Conservation (phyloP, 2,113 vertebrate genomes). For the Lathamus discolor region DNA sequence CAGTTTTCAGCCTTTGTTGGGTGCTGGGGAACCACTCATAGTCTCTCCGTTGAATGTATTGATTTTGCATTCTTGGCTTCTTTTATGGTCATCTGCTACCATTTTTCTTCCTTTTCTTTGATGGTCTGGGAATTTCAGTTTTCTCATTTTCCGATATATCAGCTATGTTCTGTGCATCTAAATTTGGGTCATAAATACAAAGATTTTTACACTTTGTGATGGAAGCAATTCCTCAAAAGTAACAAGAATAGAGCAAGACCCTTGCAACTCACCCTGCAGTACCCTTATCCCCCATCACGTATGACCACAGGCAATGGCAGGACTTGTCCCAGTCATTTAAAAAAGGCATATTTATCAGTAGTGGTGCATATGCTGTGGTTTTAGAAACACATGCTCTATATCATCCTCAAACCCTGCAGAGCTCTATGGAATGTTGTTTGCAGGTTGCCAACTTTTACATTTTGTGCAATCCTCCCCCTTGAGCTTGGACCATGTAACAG, state of each 20-base stretch:
- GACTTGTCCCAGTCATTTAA: not conserved
- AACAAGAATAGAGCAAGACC: not conserved
- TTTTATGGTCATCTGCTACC: not conserved
- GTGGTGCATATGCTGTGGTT: not conserved
- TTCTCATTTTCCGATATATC: not conserved
- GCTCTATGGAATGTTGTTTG: not conserved
- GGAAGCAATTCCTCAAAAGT: not conserved
- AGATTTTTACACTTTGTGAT: not conserved
- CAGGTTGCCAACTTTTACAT: not conserved
- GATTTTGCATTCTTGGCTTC: not conserved
- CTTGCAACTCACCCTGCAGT: not conserved
- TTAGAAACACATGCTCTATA: not conserved
- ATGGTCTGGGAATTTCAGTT: not conserved
- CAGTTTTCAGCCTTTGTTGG: fast-evolving
- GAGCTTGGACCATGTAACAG: not conserved
- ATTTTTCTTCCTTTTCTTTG: not conserved
- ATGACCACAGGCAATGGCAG: not conserved
- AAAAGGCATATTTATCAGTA: not conserved
- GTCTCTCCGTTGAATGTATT: not conserved
- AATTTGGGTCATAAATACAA: not conserved
- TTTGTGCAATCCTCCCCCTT: not conserved
- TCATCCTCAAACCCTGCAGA: not conserved
- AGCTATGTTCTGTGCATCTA: not conserved
- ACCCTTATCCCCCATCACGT: fast-evolving
- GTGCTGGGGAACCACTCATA: not conserved